These are phyloP conservation scores for Gracilinanus agilis DNA, from an alignment of 2,113 vertebrate species.

Conservation along the genomic window DNA sequence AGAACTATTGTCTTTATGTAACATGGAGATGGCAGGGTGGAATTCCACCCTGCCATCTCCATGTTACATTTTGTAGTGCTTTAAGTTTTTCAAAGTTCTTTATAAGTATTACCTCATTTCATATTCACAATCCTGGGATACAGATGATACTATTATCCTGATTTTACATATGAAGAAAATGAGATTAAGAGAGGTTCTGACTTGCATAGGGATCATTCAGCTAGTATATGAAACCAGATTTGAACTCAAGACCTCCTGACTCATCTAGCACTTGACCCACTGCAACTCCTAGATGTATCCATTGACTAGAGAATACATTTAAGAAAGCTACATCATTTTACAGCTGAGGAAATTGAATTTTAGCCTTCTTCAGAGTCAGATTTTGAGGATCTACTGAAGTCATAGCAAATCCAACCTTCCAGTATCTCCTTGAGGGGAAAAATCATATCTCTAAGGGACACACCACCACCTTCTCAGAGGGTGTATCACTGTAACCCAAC, in stretches of 20 bases:
- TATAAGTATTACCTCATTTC: neutral
- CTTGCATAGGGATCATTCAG: neutral
- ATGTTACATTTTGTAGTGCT: too few species aligned
- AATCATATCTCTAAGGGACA: neutral
- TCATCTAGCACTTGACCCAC: neutral
- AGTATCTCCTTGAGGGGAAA: neutral
- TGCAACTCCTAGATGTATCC: neutral
- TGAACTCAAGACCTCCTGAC: neutral
- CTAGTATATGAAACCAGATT: neutral
- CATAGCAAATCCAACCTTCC: neutral
- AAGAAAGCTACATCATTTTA: neutral
- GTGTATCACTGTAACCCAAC: neutral
- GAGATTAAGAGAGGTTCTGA: neutral
- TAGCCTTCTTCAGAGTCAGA: neutral
- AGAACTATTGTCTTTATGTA: neutral
- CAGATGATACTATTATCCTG: neutral
- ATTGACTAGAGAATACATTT: neutral
- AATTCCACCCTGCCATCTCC: too few species aligned
- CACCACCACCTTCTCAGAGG: neutral
- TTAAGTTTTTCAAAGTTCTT: neutral
- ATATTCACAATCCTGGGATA: neutral
- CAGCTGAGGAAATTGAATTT: neutral
- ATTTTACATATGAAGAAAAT: neutral
- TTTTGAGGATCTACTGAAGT: neutral
- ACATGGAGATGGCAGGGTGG: too few species aligned